Evolutionary conservation across 2,888 invertebrate genomes (phyloP).

Genomic region (Eumerus sabulonum): DNA sequence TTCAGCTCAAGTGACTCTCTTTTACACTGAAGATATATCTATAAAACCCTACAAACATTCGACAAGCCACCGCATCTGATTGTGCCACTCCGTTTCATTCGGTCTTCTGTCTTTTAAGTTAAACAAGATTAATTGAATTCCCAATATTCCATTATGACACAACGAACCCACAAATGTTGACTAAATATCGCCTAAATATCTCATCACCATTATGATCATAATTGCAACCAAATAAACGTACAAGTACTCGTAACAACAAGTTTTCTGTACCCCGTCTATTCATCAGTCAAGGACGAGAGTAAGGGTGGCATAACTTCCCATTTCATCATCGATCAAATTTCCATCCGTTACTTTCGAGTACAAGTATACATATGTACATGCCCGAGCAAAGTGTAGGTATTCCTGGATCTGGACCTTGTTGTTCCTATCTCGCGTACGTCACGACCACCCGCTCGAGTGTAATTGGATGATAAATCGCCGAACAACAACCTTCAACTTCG

Average conservation of each 20-base stretch:
- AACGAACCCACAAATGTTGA: constrained; percentile 37
- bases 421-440: background rate
- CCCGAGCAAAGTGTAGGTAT: constrained; percentile 12
- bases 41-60: too few relatives aligned
- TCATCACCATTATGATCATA: constrained; percentile 37
- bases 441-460: background rate
- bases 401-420: constrained; percentile 19
- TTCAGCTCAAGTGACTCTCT: too few relatives aligned
- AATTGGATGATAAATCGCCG: constrained; percentile 53
- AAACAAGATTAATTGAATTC: constrained; percentile 35
- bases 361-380: constrained; percentile 8
- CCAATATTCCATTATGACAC: constrained; percentile 4
- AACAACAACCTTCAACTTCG: constrained; percentile 38
- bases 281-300: constrained; percentile 27
- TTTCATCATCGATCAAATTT: constrained; percentile 59
- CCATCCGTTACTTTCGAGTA: constrained; percentile 38
- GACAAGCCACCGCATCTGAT: too few relatives aligned
- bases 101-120: constrained; percentile 4
- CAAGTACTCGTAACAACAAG: constrained; percentile 8
- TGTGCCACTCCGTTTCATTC: background rate
- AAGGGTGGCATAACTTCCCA: constrained; percentile 11
- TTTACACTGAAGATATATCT: too few relatives aligned
- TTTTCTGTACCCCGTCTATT: constrained; percentile 45
- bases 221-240: constrained; percentile 24
- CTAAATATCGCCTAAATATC: constrained; percentile 39